Evolutionary conservation across 2,888 invertebrate species (phyloP).

Genomic region (Epiblema foenella): DNA sequence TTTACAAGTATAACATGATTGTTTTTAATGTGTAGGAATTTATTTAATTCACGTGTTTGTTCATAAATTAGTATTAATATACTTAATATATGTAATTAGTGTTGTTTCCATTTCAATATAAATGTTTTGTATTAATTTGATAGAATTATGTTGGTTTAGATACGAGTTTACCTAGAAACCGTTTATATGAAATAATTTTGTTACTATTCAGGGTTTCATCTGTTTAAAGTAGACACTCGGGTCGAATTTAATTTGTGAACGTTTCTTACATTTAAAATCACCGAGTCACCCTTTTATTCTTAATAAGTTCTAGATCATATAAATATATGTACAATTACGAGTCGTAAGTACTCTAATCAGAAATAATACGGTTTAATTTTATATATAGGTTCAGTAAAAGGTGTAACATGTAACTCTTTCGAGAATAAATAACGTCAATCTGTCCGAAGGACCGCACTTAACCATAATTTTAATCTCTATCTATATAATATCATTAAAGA

Average conservation of each 20-base stretch:
- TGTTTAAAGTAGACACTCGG: slow-evolving; percentile 53
- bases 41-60: slow-evolving; percentile 64
- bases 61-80: slow-evolving; percentile 72
- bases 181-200: slow-evolving; percentile 51
- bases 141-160: slow-evolving; percentile 69
- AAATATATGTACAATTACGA: slow-evolving; percentile 75
- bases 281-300: slow-evolving; percentile 66
- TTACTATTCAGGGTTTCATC: slow-evolving; percentile 55
- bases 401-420: slow-evolving; percentile 46
- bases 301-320: slow-evolving; percentile 84
- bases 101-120: slow-evolving; percentile 72
- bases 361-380: slow-evolving; percentile 56
- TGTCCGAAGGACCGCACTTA: slow-evolving; percentile 66
- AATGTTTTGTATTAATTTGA: slow-evolving; percentile 70
- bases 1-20: slow-evolving; percentile 24
- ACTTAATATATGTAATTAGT: slow-evolving; percentile 71
- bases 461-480: slow-evolving; percentile 70
- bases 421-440: slow-evolving; percentile 62
- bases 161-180: slow-evolving; percentile 56
- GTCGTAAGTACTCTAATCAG: slow-evolving; percentile 55
- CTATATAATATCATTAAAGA: slow-evolving; percentile 73
- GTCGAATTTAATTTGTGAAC: slow-evolving; percentile 49
- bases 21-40: slow-evolving; percentile 47
- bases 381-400: slow-evolving; percentile 48
- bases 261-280: slow-evolving; percentile 56